Evolutionary conservation across 1,140 invertebrate species (phyloP).

Genomic region (Ceratina calcarata): DNA sequence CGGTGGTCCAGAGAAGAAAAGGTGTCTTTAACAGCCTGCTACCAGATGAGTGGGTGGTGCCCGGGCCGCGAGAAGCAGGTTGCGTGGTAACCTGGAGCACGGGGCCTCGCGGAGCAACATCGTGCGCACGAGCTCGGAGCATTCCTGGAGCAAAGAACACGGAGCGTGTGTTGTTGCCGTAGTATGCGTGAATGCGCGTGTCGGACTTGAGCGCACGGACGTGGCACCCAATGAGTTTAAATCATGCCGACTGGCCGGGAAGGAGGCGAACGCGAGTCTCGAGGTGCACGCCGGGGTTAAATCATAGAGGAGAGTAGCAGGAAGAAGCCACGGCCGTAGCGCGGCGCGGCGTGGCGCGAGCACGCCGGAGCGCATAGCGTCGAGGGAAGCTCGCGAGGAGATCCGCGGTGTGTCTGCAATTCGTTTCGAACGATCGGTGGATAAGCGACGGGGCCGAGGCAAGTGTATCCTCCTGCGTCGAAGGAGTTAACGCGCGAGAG

Average conservation of each 20-base stretch:
- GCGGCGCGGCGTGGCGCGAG: conserved; percentile 1
- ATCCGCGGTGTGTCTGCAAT: conserved; percentile 60
- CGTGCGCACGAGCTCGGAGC: not conserved
- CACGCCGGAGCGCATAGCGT: not conserved
- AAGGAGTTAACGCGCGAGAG: not conserved
- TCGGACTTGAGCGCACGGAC: conserved; percentile 68
- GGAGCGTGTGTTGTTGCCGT: conserved; percentile 42
- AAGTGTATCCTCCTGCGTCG: conserved; percentile 14
- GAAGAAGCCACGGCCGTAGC: conserved; percentile 34
- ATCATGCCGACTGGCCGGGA: conserved; percentile 70
- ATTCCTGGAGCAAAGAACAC: not conserved
- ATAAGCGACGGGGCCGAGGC: conserved; percentile 36
- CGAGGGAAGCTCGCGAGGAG: conserved; percentile 8
- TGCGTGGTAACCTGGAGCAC: not conserved
- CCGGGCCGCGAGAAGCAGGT: conserved; percentile 53
- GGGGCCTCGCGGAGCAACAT: no score
- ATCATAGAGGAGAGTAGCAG: conserved; percentile 59
- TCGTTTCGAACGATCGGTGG: conserved; percentile 46
- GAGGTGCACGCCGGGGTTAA: conserved; percentile 57
- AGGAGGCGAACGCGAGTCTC: conserved; percentile 56
- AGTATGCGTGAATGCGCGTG: conserved; percentile 58
- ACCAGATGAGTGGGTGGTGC: conserved; percentile 60
- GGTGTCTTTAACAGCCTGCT: conserved; percentile 52
- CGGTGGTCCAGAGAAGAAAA: conserved; percentile 12
- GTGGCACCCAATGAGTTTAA: conserved; percentile 78